Percentiles rank a stretch among this genome's conserved stretches.
phyloP scores from a whole-genome alignment of 1,140 invertebrate species.

The Lasioglossum albipes region DNA sequence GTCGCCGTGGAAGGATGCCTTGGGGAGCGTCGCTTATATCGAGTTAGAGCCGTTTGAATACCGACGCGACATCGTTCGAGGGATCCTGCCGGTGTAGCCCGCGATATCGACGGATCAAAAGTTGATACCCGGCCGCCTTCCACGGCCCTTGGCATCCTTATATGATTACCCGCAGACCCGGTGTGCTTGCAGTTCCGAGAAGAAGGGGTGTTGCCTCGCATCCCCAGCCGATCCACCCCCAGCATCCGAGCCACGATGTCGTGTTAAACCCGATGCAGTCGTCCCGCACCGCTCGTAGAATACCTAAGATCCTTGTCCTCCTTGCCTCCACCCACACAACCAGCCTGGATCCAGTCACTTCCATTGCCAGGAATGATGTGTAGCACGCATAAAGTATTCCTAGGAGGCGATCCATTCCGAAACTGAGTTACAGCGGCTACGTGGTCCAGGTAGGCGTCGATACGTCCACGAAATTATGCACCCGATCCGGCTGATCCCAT shows the following conservation, averaged over 20 bases:
- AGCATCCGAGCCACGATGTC: constrained; percentile 7
- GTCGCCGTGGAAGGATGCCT: constrained; percentile 63
- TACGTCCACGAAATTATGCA: constrained; percentile 61
- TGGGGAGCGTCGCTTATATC: constrained; percentile 76
- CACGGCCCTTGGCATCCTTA: constrained; percentile 63
- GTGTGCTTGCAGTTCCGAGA: constrained; percentile 49
- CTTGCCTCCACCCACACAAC: background rate
- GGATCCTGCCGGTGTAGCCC: constrained; percentile 7
- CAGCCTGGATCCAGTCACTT: background rate
- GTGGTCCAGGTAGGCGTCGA: constrained; percentile 61
- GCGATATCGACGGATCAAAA: constrained; percentile 74
- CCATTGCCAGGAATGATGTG: constrained; percentile 64
- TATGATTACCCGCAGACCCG: constrained; percentile 72
- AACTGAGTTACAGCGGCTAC: constrained; percentile 65
- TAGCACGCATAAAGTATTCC: constrained; percentile 78
- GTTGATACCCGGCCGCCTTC: constrained; percentile 70
- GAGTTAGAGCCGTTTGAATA: constrained; percentile 79
- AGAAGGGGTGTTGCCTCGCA: constrained; percentile 34
- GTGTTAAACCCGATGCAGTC: constrained; percentile 52
- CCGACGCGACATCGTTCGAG: constrained; percentile 57
- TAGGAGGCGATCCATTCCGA: constrained; percentile 62
- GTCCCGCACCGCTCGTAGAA: constrained; percentile 73
- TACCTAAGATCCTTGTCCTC: constrained; percentile 71
- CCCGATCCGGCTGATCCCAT: constrained; percentile 42
- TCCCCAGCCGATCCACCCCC: constrained; percentile 7